Conservation (phyloP, 2,797 vertebrate species). For the Avahi laniger region DNA sequence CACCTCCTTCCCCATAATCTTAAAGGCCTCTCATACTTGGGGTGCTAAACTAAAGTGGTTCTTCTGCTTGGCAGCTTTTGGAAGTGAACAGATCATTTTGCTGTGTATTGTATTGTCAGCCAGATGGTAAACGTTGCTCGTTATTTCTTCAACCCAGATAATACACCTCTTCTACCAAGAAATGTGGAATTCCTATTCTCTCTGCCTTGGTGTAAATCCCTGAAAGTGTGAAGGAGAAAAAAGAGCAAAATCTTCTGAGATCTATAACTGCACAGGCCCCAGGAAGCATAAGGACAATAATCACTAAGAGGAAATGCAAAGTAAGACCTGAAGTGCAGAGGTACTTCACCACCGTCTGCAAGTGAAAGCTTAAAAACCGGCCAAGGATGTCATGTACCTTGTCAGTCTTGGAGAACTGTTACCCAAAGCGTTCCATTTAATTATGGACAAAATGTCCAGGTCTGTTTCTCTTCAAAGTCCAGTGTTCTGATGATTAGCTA, state of each 20-base stretch:
- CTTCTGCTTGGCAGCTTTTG: not conserved
- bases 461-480: not conserved
- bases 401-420: not conserved
- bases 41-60: not conserved
- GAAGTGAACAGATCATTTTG: not conserved
- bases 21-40: not conserved
- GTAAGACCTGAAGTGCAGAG: not conserved
- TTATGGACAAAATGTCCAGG: not conserved
- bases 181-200: not conserved
- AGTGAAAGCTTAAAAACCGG: not conserved
- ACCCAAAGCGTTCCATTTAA: not conserved
- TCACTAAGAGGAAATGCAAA: not conserved
- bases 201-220: not conserved
- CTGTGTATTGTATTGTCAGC: not conserved
- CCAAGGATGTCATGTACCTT: not conserved
- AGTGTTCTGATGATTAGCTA: not conserved
- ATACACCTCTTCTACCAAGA: not conserved
- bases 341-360: not conserved
- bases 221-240: not conserved
- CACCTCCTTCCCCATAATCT: not conserved
- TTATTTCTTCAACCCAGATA: not conserved
- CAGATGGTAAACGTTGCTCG: not conserved
- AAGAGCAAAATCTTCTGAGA: not conserved
- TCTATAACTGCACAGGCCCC: not conserved
- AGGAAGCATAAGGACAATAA: not conserved